Conservation (phyloP, 2,888 invertebrate genomes). For the Agrenia bidenticulata region DNA sequence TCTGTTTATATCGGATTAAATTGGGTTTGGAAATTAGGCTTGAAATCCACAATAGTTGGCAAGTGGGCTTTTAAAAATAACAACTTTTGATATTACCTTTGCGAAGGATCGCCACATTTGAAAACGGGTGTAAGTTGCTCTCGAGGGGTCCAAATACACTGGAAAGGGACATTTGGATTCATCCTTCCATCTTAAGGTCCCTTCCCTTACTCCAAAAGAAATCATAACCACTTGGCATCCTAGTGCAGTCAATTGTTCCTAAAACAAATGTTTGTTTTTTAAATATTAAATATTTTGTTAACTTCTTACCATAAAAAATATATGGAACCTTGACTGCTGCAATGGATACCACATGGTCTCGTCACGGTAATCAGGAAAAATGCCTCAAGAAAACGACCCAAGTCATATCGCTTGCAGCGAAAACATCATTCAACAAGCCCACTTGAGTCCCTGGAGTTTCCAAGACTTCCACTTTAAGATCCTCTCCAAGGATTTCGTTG, state of each 20-base stretch:
- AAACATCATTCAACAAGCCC: constrained; percentile 22
- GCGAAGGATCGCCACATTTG: constrained; percentile 44
- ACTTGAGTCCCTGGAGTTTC: not conserved
- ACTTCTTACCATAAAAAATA: constrained; percentile 8
- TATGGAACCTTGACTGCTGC: constrained; percentile 40
- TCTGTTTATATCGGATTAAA: no score
- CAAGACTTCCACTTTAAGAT: not conserved
- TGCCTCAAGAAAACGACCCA: constrained; percentile 53
- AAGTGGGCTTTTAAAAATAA: not conserved
- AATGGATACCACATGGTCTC: constrained; percentile 52
- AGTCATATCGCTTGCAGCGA: constrained; percentile 19
- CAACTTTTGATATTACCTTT: constrained; percentile 18
- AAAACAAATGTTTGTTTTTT: not conserved
- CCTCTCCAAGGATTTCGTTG: not conserved
- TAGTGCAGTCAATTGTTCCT: constrained; percentile 1
- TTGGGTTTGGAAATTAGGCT: no score
- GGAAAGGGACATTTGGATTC: constrained; percentile 50
- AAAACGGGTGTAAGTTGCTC: constrained; percentile 46
- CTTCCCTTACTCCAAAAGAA: constrained; percentile 49
- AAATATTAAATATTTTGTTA: not conserved
- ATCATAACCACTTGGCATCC: constrained; percentile 52
- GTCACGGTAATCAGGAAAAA: constrained; percentile 54
- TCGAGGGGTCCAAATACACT: constrained; percentile 46
- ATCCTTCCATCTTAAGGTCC: constrained; percentile 51
- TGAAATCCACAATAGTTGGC: not conserved